These are phyloP conservation scores for Carterocephalus palaemon DNA, from an alignment of 2,888 invertebrate genomes.

Conservation along the genomic window DNA sequence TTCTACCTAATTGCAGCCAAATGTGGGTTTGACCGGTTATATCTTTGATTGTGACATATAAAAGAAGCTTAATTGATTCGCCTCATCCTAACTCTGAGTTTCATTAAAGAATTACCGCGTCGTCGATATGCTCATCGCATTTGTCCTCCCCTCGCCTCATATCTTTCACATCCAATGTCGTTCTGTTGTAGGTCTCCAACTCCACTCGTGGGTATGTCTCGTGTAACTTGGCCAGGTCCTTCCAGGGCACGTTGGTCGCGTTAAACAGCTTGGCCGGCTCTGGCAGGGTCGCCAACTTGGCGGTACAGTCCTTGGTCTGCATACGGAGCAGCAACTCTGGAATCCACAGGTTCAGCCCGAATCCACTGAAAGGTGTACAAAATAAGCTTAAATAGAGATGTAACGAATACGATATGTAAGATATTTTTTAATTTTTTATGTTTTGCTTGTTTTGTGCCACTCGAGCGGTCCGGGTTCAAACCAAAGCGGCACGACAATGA, in stretches of 20 bases:
- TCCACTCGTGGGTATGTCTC: constrained; percentile 51
- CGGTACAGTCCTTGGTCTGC: constrained; percentile 60
- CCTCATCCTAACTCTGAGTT: no score
- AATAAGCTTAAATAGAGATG: neutral
- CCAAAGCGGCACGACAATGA: no score
- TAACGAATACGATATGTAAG: no score
- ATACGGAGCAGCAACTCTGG: constrained; percentile 85
- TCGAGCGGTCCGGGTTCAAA: no score
- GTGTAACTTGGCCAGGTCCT: constrained; percentile 66
- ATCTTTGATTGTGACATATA: no score
- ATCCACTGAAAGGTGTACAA: constrained; percentile 75
- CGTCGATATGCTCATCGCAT: constrained; percentile 55
- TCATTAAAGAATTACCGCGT: constrained; percentile 44
- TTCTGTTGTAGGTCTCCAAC: constrained; percentile 40
- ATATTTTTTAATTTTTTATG: no score
- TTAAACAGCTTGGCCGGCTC: constrained; percentile 53
- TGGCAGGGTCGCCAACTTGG: constrained; percentile 49
- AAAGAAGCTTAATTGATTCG: no score
- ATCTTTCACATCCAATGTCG: constrained; percentile 34
- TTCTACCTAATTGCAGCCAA: no score
- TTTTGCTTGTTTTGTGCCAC: no score
- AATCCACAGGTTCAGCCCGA: constrained; percentile 86
- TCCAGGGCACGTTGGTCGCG: constrained; percentile 51
- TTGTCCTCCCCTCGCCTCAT: constrained; percentile 33
- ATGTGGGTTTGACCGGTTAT: no score